Evolutionary conservation across 2,888 invertebrate genomes (phyloP).

Genomic region (Dolomedes plantarius): DNA sequence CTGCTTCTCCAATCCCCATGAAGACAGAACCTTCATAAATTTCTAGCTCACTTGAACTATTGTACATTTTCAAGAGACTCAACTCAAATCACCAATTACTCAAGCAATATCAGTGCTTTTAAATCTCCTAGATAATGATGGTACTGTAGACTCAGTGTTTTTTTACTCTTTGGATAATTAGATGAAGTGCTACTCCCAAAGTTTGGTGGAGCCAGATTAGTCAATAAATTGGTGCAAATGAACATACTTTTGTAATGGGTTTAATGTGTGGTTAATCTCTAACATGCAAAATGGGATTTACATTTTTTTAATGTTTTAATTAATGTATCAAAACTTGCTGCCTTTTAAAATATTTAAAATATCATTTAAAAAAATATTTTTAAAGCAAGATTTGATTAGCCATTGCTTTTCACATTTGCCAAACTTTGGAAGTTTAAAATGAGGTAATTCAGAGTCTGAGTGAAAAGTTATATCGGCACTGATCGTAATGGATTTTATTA

Average conservation of each 20-base stretch:
- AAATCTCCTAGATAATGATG: slow-evolving; percentile 56
- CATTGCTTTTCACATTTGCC: neutral
- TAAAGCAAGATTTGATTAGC: too few species aligned
- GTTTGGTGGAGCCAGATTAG: slow-evolving; percentile 27
- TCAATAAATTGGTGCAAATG: neutral
- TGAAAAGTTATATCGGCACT: neutral
- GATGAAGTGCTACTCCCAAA: slow-evolving; percentile 39
- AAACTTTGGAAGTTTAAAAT: slow-evolving; percentile 63
- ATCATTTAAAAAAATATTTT: too few species aligned
- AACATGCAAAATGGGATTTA: too few species aligned
- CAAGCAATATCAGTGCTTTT: slow-evolving; percentile 70
- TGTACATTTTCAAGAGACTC: neutral
- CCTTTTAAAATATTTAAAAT: too few species aligned
- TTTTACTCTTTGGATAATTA: neutral
- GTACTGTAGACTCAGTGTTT: slow-evolving; percentile 10
- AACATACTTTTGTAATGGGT: neutral
- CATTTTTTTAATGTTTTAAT: too few species aligned
- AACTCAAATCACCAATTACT: slow-evolving; percentile 42
- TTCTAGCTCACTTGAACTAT: slow-evolving; percentile 1
- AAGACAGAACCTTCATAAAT: slow-evolving; percentile 66
- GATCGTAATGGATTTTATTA: too few species aligned
- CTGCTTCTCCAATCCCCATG: slow-evolving; percentile 61
- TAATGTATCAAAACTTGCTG: too few species aligned
- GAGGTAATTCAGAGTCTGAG: slow-evolving; percentile 39
- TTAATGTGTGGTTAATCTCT: too few species aligned